A percentile compares a stretch with the other conserved stretches of the same genome.
Evolutionary conservation across 2,888 invertebrate genomes (phyloP).

Genomic region (Melieria picta): DNA sequence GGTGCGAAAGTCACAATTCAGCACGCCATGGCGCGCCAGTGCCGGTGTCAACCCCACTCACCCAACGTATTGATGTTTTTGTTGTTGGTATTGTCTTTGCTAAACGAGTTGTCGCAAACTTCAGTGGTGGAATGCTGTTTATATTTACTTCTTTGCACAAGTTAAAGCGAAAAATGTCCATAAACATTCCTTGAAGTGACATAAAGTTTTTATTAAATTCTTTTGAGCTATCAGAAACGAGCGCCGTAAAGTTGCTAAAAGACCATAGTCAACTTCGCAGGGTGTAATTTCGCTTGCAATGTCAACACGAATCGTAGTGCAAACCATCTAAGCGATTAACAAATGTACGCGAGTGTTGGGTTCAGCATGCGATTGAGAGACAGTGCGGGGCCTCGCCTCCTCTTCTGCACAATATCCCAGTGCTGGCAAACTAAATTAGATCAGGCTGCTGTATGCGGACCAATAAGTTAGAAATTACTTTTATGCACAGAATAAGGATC

Average conservation of each 20-base stretch:
- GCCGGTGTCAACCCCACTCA: too few relatives aligned
- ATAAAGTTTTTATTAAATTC: constrained; percentile 63
- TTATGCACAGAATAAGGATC: too few relatives aligned
- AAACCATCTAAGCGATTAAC: constrained; percentile 23
- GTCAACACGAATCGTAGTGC: constrained; percentile 16
- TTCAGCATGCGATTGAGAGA: too few relatives aligned
- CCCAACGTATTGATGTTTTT: constrained; percentile 18
- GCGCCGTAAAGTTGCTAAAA: neutral
- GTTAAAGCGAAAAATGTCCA: constrained; percentile 63
- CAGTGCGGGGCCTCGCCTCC: too few relatives aligned
- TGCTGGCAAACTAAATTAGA: too few relatives aligned
- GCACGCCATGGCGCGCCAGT: too few relatives aligned
- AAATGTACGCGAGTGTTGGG: too few relatives aligned
- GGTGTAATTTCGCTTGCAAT: neutral
- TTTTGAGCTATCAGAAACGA: constrained; percentile 42
- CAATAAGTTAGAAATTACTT: too few relatives aligned
- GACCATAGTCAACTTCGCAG: neutral
- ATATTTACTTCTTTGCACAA: constrained; percentile 64
- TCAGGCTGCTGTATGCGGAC: too few relatives aligned
- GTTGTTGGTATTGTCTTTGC: constrained; percentile 23
- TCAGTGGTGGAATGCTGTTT: constrained; percentile 54
- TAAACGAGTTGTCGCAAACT: constrained; percentile 52
- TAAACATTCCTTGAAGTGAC: constrained; percentile 63
- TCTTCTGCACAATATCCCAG: too few relatives aligned
- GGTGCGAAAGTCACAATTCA: too few relatives aligned